Conservation (phyloP, 1,140 invertebrate species). For the Dryas iulia region DNA sequence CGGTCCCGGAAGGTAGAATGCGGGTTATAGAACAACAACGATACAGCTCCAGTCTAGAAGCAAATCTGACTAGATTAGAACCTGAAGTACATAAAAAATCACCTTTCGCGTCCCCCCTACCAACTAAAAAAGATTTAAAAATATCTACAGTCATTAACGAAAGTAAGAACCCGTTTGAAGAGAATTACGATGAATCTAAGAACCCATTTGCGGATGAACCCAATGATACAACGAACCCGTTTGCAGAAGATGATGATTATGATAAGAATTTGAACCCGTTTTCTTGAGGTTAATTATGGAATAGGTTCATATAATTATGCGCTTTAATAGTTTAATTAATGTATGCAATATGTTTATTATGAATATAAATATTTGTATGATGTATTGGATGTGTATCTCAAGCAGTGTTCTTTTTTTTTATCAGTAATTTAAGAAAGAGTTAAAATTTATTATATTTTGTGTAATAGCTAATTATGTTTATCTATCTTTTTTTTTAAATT, state of each 20-base stretch:
- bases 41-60: constrained; percentile 83
- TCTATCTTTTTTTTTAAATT: too few relatives aligned
- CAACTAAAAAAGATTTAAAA: constrained; percentile 34
- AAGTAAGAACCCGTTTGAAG: constrained; percentile 81
- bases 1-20: constrained; percentile 80
- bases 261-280: constrained; percentile 86
- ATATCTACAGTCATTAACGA: constrained; percentile 75
- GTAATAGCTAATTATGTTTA: too few relatives aligned
- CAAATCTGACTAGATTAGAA: constrained; percentile 76
- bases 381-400: not conserved
- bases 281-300: constrained; percentile 54
- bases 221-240: constrained; percentile 80
- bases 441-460: too few relatives aligned
- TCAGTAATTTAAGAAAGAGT: too few relatives aligned
- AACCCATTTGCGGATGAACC: constrained; percentile 79
- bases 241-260: constrained; percentile 81
- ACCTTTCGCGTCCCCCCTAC: constrained; percentile 36
- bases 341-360: not conserved
- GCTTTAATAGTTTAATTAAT: not conserved
- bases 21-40: constrained; percentile 75
- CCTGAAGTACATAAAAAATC: constrained; percentile 46
- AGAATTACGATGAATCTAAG: constrained; percentile 82
- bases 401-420: not conserved
- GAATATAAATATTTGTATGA: not conserved
- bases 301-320: not conserved